A percentile compares a stretch with the other conserved stretches of the same genome.
These are phyloP conservation scores for Perodicticus potto DNA, from an alignment of 2,797 vertebrate genomes.

Conservation along the genomic window DNA sequence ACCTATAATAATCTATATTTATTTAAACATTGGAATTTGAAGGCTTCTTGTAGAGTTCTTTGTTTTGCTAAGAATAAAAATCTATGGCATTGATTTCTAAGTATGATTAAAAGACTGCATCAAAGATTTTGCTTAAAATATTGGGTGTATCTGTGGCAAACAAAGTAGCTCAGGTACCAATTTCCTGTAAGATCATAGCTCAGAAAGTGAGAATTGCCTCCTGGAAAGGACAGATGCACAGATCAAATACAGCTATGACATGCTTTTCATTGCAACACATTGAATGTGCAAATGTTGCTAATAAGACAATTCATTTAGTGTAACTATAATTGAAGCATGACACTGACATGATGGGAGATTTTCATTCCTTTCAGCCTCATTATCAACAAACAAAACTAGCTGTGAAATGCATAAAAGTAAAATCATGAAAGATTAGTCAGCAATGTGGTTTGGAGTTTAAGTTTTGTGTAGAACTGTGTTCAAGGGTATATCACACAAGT, in stretches of 20 bases:
- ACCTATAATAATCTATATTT: neutral
- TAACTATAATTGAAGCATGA: neutral
- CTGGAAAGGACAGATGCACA: neutral
- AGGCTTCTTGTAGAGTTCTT: constrained; percentile 13
- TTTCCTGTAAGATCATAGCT: neutral
- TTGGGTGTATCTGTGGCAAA: neutral
- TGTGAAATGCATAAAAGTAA: neutral
- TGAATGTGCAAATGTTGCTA: neutral
- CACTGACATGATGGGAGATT: neutral
- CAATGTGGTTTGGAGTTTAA: neutral
- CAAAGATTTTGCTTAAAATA: neutral
- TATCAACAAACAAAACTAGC: neutral
- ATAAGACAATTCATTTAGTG: neutral
- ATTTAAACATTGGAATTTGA: neutral
- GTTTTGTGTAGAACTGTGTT: neutral
- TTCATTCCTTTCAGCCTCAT: neutral
- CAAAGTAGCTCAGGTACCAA: neutral
- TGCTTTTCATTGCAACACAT: neutral
- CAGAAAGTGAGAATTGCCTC: neutral
- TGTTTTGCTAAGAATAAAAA: neutral
- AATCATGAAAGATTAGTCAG: neutral
- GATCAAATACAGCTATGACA: neutral
- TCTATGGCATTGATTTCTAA: neutral
- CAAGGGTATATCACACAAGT: neutral
- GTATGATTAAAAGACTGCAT: neutral